Evolutionary conservation across 2,113 vertebrate species (phyloP).

Genomic region (Helogale parvula): DNA sequence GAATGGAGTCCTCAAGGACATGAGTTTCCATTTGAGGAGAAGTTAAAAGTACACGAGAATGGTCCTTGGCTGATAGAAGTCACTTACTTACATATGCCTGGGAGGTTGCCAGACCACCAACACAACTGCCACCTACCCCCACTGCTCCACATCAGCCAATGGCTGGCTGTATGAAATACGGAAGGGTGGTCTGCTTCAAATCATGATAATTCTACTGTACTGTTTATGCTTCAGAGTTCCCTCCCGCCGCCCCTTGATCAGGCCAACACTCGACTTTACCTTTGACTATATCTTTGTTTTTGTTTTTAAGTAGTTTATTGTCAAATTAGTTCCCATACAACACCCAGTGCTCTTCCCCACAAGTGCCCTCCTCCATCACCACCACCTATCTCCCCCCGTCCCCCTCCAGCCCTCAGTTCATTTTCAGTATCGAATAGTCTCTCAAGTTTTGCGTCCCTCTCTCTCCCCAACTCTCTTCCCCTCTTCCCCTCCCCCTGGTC

Average conservation of each 20-base stretch:
- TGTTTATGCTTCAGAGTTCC: background rate
- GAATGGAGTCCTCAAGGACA: background rate
- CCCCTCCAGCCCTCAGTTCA: too few relatives aligned
- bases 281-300: background rate
- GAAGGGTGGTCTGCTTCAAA: background rate
- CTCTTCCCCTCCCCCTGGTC: too few relatives aligned
- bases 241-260: background rate
- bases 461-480: too few relatives aligned
- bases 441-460: too few relatives aligned
- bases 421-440: too few relatives aligned
- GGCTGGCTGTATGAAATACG: background rate
- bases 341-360: too few relatives aligned
- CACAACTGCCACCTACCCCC: background rate
- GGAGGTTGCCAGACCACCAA: background rate
- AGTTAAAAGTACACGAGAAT: background rate
- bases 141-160: too few relatives aligned
- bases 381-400: too few relatives aligned
- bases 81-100: background rate
- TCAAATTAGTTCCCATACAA: too few relatives aligned
- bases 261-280: background rate
- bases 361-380: too few relatives aligned
- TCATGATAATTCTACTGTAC: background rate
- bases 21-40: background rate
- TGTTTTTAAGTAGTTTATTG: too few relatives aligned
- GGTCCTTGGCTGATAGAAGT: background rate